These are phyloP conservation scores for Sinodicranocentrus sp. DNA, from an alignment of 2,888 invertebrate genomes.

Conservation along the genomic window DNA sequence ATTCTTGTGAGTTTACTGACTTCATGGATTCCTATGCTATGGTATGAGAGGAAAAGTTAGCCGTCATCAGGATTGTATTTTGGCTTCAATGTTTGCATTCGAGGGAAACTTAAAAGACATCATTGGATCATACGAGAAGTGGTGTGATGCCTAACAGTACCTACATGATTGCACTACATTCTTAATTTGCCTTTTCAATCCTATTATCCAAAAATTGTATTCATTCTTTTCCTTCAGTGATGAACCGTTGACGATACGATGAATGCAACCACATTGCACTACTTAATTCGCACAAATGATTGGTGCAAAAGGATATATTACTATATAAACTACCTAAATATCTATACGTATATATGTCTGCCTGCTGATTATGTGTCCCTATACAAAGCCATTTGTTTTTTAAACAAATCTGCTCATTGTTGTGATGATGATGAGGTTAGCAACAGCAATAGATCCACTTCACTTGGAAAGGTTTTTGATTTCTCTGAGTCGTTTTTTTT, in stretches of 20 bases:
- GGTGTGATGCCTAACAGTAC: constrained; percentile 34
- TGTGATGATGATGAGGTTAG: not conserved
- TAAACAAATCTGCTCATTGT: not conserved
- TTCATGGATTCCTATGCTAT: too few relatives aligned
- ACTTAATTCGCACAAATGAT: not conserved
- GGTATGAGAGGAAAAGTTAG: too few relatives aligned
- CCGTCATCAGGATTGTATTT: too few relatives aligned
- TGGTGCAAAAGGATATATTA: not conserved
- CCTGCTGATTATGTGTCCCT: not conserved
- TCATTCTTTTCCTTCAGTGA: not conserved
- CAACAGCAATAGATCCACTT: not conserved
- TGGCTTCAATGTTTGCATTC: not conserved
- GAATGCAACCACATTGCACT: not conserved
- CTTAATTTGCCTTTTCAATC: not conserved
- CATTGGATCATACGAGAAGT: constrained; percentile 33
- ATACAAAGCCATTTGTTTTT: not conserved
- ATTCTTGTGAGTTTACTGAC: too few relatives aligned
- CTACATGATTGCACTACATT: not conserved
- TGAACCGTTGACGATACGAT: not conserved
- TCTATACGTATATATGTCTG: not conserved
- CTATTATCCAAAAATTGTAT: not conserved
- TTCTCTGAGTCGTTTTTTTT: not conserved
- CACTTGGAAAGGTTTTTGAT: constrained; percentile 4
- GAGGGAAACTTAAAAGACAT: not conserved
- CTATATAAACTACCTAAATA: not conserved